Evolutionary conservation across 92 coral and sea anemone genomes (phyloP).

Genomic region (Epizoanthus scotinus): DNA sequence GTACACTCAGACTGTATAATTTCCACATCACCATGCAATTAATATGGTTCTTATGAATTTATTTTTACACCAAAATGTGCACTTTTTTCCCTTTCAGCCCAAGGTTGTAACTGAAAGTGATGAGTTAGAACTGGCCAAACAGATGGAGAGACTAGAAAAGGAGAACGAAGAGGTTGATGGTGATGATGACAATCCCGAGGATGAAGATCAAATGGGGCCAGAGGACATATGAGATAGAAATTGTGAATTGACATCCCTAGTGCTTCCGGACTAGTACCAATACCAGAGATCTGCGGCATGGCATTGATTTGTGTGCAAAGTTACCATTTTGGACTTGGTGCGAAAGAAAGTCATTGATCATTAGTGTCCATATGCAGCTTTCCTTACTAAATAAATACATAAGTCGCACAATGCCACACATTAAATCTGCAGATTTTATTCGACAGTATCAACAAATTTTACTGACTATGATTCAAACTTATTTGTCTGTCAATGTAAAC

Average conservation of each 20-base stretch:
- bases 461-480: too few relatives aligned
- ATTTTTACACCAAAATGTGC: background rate
- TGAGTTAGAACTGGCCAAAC: slow-evolving; percentile 94
- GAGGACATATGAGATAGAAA: slow-evolving; percentile 66
- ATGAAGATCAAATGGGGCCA: slow-evolving; percentile 75
- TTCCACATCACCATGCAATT: background rate
- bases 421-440: too few relatives aligned
- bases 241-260: background rate
- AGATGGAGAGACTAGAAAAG: slow-evolving; percentile 93
- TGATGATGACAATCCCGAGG: slow-evolving; percentile 97
- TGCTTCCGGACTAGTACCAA: too few relatives aligned
- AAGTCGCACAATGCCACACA: too few relatives aligned
- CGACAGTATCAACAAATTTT: too few relatives aligned
- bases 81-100: slow-evolving; percentile 59
- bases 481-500: too few relatives aligned
- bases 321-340: background rate
- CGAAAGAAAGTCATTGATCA: background rate
- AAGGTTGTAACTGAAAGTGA: slow-evolving; percentile 97
- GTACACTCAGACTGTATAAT: too few relatives aligned
- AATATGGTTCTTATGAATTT: background rate
- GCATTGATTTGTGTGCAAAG: too few relatives aligned
- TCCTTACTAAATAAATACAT: too few relatives aligned
- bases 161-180: slow-evolving; percentile 99
- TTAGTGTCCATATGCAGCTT: too few relatives aligned
- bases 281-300: too few relatives aligned